Evolutionary conservation across 1,140 invertebrate genomes (phyloP).

Genomic region (Anastrepha obliqua): DNA sequence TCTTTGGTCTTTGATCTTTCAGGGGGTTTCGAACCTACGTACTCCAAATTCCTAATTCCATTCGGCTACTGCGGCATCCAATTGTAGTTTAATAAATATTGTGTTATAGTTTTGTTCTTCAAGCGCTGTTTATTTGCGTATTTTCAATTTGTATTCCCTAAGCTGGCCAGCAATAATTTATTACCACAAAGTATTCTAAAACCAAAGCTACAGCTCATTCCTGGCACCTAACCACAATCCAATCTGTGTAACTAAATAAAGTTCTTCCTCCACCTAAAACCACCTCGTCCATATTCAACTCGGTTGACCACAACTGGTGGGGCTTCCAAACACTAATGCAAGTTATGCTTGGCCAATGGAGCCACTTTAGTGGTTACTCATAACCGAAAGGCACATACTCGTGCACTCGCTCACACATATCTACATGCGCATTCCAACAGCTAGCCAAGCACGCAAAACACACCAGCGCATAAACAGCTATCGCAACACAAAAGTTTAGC

Average conservation of each 20-base stretch:
- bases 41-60: no score
- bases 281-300: not conserved
- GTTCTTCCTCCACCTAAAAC: not conserved
- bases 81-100: no score
- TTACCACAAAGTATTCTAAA: constrained; percentile 5
- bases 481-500: constrained; percentile 8
- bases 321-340: constrained; percentile 16
- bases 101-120: no score
- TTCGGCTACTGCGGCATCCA: no score
- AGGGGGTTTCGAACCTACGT: no score
- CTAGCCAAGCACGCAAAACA: not conserved
- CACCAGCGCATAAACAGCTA: not conserved
- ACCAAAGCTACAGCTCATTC: not conserved
- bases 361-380: constrained; percentile 18
- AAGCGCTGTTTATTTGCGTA: not conserved
- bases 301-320: constrained; percentile 21
- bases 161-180: not conserved
- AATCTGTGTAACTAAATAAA: not conserved
- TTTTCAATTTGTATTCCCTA: not conserved
- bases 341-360: constrained; percentile 4
- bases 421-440: not conserved
- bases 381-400: not conserved
- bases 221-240: not conserved
- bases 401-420: not conserved
- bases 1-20: no score